Base-by-base conservation (phyloP, 2,113 vertebrate genomes). In the Microtus ochrogaster region DNA sequence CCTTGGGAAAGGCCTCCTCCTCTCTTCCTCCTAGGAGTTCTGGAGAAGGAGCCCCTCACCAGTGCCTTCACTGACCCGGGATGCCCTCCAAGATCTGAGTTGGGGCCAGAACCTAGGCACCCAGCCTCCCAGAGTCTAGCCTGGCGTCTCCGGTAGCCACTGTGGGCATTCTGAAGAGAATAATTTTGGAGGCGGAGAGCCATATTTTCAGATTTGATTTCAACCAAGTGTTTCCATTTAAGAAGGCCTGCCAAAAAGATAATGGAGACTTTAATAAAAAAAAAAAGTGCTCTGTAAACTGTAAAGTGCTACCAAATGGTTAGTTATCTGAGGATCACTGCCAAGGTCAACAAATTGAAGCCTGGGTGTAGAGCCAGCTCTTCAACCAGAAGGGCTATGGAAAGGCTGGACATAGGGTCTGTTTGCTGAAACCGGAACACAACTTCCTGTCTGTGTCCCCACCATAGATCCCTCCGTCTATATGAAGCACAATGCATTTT, bases 181-280 rank as follows among this genome's bases (percentile, higher is more conserved):
- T 78, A 72, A 94, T 97, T 73, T 85, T 92, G 92, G 89, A 94
- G 92, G 91, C 61, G 33, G 74, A 92, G 76, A 79, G 81, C 61
- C 36, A 5, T 81, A 89, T 96, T 96, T 98, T 97, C 95, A 93
- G 93, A 96, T 95, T 96, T 93, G 85, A 92, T 95, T 97, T 97
- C 96, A 91, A 82, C 77, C 44, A 92, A 96, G 90, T 89, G 91
- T 96, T 95, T 39, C 84, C 41, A 79, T 92, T 93, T 93, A 76
- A 88, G 81, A 90, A 96, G 86, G 93, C 33, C 77, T 94, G 96
- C 97, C 95, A 96, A 91, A 94, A 96, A 96, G 97, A 97, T 97
- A 96, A 97, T 83, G 92, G 91, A 91, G 83, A 76, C 55, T 68
- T 88, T 12, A 65, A 91, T n/a, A n/a, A n/a, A 90, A 52, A 79